phyloP scores from a whole-genome alignment of 2,113 vertebrate species.

The Pygoscelis antarcticus region DNA sequence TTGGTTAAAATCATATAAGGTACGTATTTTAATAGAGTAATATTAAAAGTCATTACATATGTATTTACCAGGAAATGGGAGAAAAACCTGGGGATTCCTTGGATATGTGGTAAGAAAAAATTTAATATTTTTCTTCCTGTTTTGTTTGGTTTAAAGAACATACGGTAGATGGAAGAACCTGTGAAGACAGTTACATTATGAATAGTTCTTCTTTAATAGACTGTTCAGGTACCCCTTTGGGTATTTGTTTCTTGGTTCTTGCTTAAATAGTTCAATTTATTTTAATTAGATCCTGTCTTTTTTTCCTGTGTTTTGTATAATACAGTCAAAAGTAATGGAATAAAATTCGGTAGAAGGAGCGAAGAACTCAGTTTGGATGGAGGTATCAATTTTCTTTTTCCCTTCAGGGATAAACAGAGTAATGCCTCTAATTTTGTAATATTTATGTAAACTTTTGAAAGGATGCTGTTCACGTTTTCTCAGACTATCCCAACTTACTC shows the following conservation, averaged over 20 bases:
- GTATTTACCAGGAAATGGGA: neutral
- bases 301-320: neutral
- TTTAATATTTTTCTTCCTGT: neutral
- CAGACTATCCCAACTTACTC: neutral
- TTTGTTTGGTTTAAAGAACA: neutral
- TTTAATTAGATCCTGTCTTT: neutral
- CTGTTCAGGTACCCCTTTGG: neutral
- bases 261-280: neutral
- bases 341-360: neutral
- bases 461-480: neutral
- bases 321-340: neutral
- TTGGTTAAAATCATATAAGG: neutral
- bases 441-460: neutral
- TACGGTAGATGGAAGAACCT: neutral
- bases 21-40: neutral
- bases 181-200: neutral
- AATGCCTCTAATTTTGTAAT: neutral
- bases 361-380: neutral
- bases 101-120: neutral
- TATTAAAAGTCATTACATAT: neutral
- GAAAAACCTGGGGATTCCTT: neutral
- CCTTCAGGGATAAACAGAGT: slow-evolving; percentile 10
- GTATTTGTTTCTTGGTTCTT: neutral
- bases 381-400: neutral
- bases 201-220: neutral